Conservation (phyloP, 2,113 vertebrate species). For the Rousettus leschenaultii region DNA sequence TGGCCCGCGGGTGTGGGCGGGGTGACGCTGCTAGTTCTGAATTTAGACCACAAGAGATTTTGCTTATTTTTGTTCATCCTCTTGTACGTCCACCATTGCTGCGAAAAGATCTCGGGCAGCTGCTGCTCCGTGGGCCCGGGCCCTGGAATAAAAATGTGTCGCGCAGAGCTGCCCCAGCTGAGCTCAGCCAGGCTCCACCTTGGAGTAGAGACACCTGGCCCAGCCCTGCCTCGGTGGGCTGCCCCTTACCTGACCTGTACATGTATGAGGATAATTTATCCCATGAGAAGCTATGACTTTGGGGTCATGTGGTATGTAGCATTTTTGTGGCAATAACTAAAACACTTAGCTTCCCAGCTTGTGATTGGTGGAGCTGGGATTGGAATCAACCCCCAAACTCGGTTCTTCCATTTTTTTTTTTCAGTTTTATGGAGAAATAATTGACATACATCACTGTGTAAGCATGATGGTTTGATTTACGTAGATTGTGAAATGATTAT, state of each 20-base stretch:
- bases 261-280: neutral
- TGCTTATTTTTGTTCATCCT: neutral
- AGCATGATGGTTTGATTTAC: no score
- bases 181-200: neutral
- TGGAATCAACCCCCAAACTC: neutral
- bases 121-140: neutral
- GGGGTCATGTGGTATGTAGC: neutral
- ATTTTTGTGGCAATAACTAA: neutral
- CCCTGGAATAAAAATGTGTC: accelerated
- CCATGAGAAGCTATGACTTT: neutral
- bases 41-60: neutral
- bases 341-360: neutral
- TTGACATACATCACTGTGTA: no score
- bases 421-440: no score
- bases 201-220: neutral
- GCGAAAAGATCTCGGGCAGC: neutral
- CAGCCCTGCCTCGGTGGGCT: no score
- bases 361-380: neutral
- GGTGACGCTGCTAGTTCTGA: neutral
- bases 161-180: neutral
- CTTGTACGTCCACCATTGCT: neutral
- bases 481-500: no score
- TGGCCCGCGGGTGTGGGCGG: no score
- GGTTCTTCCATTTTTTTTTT: neutral
- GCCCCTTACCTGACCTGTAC: neutral